A percentile compares a stretch with the other conserved stretches of the same genome.
These are phyloP conservation scores for Cremastinae sp. DNA, from an alignment of 2,888 invertebrate species.

Conservation along the genomic window DNA sequence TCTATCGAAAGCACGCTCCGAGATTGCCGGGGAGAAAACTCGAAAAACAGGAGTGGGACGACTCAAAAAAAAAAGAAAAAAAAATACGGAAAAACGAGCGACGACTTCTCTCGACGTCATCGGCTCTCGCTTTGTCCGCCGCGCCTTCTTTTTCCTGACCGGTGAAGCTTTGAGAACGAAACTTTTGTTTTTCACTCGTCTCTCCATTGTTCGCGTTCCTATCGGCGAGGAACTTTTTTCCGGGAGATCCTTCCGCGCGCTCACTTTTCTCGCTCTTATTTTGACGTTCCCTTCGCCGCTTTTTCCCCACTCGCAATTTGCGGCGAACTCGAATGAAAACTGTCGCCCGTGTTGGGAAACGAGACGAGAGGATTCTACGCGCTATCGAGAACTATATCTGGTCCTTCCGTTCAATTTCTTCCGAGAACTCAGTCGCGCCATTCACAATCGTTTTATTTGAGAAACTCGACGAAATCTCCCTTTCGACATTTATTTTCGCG, in stretches of 20 bases:
- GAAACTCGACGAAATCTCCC: constrained; percentile 58
- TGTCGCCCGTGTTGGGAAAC: constrained; percentile 59
- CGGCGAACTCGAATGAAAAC: constrained; percentile 62
- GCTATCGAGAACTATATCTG: constrained; percentile 64
- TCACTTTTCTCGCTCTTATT: constrained; percentile 36
- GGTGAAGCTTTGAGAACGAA: constrained; percentile 57
- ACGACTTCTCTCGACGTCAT: constrained; percentile 36
- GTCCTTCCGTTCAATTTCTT: constrained; percentile 75
- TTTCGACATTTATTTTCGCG: constrained; percentile 5
- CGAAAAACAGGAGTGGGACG: constrained; percentile 48
- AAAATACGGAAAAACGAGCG: too few relatives aligned
- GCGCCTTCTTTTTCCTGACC: constrained; percentile 10
- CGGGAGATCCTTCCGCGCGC: constrained; percentile 62
- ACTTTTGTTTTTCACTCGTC: constrained; percentile 78
- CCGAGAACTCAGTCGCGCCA: constrained; percentile 59
- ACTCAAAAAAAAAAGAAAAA: too few relatives aligned
- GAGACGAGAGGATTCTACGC: constrained; percentile 62
- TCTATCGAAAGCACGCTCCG: constrained; percentile 73
- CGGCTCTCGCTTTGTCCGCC: neutral
- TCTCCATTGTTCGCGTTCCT: constrained; percentile 73
- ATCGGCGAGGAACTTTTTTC: constrained; percentile 68
- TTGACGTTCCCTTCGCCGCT: constrained; percentile 25
- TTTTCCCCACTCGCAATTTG: constrained; percentile 53
- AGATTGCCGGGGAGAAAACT: constrained; percentile 62
- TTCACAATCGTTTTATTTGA: constrained; percentile 60